phyloP scores from a whole-genome alignment of 2,113 vertebrate species.

The Mesocricetus auratus region DNA sequence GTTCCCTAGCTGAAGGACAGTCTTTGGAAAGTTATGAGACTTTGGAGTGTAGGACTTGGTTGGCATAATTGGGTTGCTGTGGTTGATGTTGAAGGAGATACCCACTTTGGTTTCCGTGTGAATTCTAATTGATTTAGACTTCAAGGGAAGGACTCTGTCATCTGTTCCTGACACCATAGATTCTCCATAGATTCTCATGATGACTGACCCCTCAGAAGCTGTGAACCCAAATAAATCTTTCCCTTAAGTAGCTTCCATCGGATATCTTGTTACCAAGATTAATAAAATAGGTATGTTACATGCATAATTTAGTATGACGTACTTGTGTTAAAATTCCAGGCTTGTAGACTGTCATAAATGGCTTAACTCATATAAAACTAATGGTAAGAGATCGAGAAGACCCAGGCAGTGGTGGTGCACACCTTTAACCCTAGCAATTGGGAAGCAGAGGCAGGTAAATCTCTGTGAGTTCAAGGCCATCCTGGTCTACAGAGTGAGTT shows the following conservation, averaged over 20 bases:
- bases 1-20: not conserved
- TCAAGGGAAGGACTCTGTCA: not conserved
- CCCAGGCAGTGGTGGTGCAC: not conserved
- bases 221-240: not conserved
- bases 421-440: not conserved
- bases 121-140: not conserved
- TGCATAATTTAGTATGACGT: not conserved
- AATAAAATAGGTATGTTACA: not conserved
- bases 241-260: not conserved
- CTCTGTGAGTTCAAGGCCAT: not conserved
- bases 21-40: not conserved
- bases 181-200: too few species aligned
- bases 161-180: not conserved
- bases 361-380: not conserved
- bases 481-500: not conserved
- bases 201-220: too few species aligned
- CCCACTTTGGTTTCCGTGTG: not conserved
- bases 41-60: not conserved
- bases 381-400: not conserved
- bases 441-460: not conserved
- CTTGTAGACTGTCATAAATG: not conserved
- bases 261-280: not conserved
- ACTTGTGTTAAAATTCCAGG: not conserved
- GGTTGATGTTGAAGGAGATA: not conserved
- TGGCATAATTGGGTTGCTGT: not conserved